phyloP scores from a whole-genome alignment of 2,113 vertebrate species.

The Lutjanus erythropterus region DNA sequence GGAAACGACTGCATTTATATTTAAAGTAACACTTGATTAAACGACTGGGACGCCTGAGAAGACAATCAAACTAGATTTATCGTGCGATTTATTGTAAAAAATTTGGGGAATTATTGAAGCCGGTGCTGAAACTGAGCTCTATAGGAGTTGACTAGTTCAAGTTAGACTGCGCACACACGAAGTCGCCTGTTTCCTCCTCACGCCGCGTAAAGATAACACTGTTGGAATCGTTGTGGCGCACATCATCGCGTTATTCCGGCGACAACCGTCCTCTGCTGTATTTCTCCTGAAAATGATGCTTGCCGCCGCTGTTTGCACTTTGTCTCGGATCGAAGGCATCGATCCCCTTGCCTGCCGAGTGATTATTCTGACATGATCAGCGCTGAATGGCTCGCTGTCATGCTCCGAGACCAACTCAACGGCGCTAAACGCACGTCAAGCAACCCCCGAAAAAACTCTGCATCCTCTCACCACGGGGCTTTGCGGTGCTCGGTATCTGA shows the following conservation, averaged over 20 bases:
- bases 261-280: background rate
- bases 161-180: background rate
- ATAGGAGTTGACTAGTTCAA: background rate
- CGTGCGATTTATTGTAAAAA: background rate
- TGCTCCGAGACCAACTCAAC: conserved; percentile 35
- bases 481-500: conserved; percentile 9
- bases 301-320: conserved; percentile 31
- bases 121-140: background rate
- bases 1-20: conserved; percentile 13
- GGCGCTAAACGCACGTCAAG: conserved; percentile 23
- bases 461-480: conserved; percentile 40
- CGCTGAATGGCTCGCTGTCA: background rate
- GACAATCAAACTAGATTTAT: background rate
- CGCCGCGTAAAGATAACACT: background rate
- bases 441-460: conserved; percentile 23
- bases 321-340: conserved; percentile 30
- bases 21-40: conserved; percentile 20
- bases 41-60: background rate
- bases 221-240: background rate
- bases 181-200: background rate
- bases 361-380: conserved; percentile 16
- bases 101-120: background rate
- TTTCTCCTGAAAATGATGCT: background rate
- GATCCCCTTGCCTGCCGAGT: conserved; percentile 9
- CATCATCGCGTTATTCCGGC: background rate